Percentiles rank a stretch among this genome's conserved stretches.
Conservation (phyloP, 2,797 vertebrate species). For the Liparis tanakae region DNA sequence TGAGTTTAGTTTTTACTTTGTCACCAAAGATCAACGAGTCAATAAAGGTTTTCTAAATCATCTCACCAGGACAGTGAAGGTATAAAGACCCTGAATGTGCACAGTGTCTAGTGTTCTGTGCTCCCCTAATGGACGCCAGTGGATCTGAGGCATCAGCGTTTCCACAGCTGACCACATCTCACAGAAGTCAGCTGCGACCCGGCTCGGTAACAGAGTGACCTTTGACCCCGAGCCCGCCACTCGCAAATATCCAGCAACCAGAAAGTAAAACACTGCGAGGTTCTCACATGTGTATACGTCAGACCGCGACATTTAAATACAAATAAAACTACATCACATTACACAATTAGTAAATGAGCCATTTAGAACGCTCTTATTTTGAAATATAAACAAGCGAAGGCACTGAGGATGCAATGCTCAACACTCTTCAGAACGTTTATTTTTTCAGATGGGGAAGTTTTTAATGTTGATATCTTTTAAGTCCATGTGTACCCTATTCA, state of each 20-base stretch:
- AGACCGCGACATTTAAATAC: background rate
- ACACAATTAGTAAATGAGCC: background rate
- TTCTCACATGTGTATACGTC: background rate
- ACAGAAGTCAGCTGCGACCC: slow-evolving; percentile 31
- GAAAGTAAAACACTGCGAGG: background rate
- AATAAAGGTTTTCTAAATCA: background rate
- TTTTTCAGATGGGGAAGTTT: background rate
- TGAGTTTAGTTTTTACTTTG: background rate
- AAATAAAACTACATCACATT: background rate
- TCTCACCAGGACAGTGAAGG: background rate
- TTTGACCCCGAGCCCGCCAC: slow-evolving; percentile 29
- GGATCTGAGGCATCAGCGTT: slow-evolving; percentile 19
- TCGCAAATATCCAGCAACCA: slow-evolving; percentile 33
- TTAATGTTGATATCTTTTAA: background rate
- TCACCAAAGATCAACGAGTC: no score
- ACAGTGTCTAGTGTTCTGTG: background rate
- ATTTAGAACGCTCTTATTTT: background rate
- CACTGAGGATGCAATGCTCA: no score
- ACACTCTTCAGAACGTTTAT: background rate
- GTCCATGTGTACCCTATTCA: no score
- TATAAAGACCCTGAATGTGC: background rate
- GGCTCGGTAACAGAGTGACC: slow-evolving; percentile 43
- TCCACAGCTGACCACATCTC: slow-evolving; percentile 58
- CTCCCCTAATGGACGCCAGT: slow-evolving; percentile 17
- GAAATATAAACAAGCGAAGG: background rate